Evolutionary conservation across 2,113 vertebrate genomes (phyloP).

Genomic region (Epinephelus cyanopodus): DNA sequence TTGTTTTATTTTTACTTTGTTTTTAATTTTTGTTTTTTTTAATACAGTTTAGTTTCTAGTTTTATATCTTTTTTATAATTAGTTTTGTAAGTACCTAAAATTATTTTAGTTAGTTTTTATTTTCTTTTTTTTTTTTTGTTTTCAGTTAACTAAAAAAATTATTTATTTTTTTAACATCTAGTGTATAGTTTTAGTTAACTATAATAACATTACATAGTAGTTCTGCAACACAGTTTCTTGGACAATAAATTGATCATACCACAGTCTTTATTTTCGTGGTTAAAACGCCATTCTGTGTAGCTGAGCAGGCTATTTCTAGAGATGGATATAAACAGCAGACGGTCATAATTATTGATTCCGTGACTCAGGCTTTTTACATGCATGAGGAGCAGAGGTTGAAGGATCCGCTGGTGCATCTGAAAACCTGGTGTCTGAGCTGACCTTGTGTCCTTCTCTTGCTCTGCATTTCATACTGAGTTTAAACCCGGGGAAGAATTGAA

Average conservation of each 20-base stretch:
- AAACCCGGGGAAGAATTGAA: not conserved
- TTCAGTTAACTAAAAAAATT: too few relatives aligned
- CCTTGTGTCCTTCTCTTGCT: not conserved
- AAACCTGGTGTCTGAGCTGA: conserved; percentile 18
- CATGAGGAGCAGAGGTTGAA: conserved; percentile 30
- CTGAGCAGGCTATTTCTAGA: conserved; percentile 34
- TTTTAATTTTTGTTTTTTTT: too few relatives aligned
- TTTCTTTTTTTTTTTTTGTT: too few relatives aligned
- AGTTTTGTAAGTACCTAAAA: too few relatives aligned
- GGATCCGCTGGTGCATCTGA: conserved; percentile 15
- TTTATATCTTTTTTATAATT: too few relatives aligned
- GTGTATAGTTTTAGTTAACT: too few relatives aligned
- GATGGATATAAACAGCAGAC: conserved; percentile 27
- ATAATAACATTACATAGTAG: not conserved
- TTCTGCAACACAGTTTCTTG: not conserved
- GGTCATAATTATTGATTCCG: conserved; percentile 49
- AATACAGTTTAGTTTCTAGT: too few relatives aligned
- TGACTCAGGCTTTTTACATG: conserved; percentile 46
- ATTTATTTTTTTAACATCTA: too few relatives aligned
- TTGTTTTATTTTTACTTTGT: too few relatives aligned
- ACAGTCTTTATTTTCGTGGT: conserved; percentile 23
- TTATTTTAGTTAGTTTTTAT: too few relatives aligned
- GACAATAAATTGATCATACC: not conserved
- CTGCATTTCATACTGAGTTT: conserved; percentile 4
- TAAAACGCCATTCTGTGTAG: conserved; percentile 6